A percentile compares a stretch with the other conserved stretches of the same genome.
These are phyloP conservation scores for Corythoichthys intestinalis DNA, from an alignment of 2,113 vertebrate genomes.

Conservation along the genomic window DNA sequence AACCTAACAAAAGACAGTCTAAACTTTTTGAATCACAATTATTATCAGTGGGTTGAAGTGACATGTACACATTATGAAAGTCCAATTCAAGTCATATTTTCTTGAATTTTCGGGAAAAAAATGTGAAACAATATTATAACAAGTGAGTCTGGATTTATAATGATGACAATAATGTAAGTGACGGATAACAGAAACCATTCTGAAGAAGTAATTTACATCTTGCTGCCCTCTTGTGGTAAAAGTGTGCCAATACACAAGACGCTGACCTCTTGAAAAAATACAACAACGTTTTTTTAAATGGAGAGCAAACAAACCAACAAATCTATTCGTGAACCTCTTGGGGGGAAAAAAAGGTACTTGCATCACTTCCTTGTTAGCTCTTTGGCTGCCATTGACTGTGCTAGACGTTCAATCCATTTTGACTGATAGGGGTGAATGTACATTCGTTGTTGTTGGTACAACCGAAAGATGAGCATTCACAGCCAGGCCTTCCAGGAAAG, in stretches of 20 bases:
- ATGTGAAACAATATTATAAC: not conserved
- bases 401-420: too few relatives aligned
- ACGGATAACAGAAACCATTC: not conserved
- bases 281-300: not conserved
- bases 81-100: not conserved
- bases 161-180: constrained; percentile 8
- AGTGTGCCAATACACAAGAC: constrained; percentile 10
- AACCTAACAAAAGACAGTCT: not conserved
- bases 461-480: too few relatives aligned
- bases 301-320: too few relatives aligned
- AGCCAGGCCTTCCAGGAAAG: too few relatives aligned
- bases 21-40: not conserved
- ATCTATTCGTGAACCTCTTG: too few relatives aligned
- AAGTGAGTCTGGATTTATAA: constrained; percentile 8
- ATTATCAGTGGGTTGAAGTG: not conserved
- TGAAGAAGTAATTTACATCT: not conserved
- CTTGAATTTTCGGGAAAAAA: not conserved
- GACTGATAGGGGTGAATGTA: too few relatives aligned
- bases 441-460: too few relatives aligned
- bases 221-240: constrained; percentile 57
- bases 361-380: too few relatives aligned
- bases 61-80: not conserved
- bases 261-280: not conserved
- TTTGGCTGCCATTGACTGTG: too few relatives aligned
- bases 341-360: too few relatives aligned